Base-by-base conservation (phyloP, 2,888 invertebrate genomes). In the Bellardia bayeri region DNA sequence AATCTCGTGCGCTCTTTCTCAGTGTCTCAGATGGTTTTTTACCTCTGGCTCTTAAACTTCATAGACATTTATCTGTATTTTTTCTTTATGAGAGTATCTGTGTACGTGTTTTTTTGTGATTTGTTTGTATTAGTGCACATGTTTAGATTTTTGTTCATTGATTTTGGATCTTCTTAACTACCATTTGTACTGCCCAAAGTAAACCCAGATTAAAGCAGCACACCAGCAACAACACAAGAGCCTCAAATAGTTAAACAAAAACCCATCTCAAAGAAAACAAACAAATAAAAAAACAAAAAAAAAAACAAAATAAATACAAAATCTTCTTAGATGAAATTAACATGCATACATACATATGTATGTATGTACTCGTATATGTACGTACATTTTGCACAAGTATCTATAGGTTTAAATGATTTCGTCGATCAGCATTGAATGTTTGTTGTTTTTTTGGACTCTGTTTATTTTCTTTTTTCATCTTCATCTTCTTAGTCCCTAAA, bases 401-500 rank as follows among this genome's bases (percentile, higher is more conserved):
- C 16, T 81, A 37, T 71, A 7, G 14, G 61, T 61, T 58, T 79
- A 49, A 68, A 37, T 33, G 30, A 51, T 51, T 49, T 51, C 51
- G 61, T 61, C 11, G 63, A 37, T 69, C 69, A 37, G 37, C 9
- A 51, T 69, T 49, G 4, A 74, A 68, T 72, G 64, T 75, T 68
- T 78, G 71, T 71, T 78, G 69, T 58, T 76, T 69, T 23, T 1
- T 23, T 23, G 23, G 23, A 23, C 23, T 58, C 13, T 45, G 54
- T 45, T 42, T 56, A 37, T 71, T 56, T 72, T 72, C 54, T 66
- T 56, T 16, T 56, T 14, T 49, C 61, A 1, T 45, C 89, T 91
- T 90, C 89, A 89, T 90, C 91, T 91, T 91, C 13, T 91, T 91
- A 89, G 89, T 90, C 90, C 89, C 87, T 91, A 89, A 90, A 90